phyloP scores from a whole-genome alignment of 1,140 invertebrate genomes.

The Lepeophtheirus salmonis region DNA sequence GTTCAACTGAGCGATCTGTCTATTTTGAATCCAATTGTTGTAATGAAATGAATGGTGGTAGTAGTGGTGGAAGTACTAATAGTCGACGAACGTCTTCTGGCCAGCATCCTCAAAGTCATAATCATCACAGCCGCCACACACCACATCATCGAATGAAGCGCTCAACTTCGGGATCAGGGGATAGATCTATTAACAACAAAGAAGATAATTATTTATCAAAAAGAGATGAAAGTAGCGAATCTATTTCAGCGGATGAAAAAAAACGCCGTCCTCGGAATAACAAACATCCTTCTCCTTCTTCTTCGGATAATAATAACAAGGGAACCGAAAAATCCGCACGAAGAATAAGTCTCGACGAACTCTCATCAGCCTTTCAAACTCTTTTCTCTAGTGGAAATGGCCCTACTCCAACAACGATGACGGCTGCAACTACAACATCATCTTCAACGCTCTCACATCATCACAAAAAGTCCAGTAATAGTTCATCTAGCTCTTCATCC shows the following conservation, averaged over 20 bases:
- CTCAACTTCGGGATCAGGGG: no score
- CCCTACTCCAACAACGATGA: neutral
- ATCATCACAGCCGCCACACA: neutral
- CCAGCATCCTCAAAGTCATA: neutral
- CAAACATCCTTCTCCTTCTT: neutral
- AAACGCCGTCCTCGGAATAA: neutral
- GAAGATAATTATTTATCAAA: neutral
- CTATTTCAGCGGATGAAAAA: neutral
- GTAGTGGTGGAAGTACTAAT: neutral
- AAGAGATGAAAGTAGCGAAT: neutral
- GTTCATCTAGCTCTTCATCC: neutral
- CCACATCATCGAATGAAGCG: neutral
- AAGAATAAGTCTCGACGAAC: conserved; percentile 17
- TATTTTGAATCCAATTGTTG: neutral
- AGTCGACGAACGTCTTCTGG: neutral
- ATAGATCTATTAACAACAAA: neutral
- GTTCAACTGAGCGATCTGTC: neutral
- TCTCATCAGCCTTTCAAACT: conserved; percentile 28
- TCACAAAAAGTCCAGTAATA: neutral
- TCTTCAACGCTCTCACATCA: neutral
- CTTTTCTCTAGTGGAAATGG: conserved; percentile 56
- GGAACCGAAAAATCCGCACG: neutral
- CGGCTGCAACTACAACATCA: neutral
- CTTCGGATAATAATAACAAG: neutral
- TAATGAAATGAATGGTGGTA: neutral